Percentiles rank a stretch among this genome's conserved stretches.
phyloP scores from a whole-genome alignment of 2,797 vertebrate genomes.

The Anableps anableps region DNA sequence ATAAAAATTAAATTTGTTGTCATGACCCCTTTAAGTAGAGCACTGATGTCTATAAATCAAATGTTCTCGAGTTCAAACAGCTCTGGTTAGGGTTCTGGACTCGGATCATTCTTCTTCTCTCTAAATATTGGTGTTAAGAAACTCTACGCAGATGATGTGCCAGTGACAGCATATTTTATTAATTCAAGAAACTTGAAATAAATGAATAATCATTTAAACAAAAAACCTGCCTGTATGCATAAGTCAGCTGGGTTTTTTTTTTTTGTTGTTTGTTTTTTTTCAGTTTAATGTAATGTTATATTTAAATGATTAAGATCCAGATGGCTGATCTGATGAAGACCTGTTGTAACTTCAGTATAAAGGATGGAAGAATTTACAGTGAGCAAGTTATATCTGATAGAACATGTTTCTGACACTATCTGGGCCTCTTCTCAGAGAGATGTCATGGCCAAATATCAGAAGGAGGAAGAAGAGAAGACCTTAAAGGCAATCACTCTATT shows the following conservation, averaged over 20 bases:
- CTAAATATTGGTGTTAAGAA: background rate
- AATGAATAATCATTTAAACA: background rate
- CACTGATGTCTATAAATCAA: no score
- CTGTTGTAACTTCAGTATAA: background rate
- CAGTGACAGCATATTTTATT: background rate
- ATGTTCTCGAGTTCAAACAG: background rate
- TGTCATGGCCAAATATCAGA: slow-evolving; percentile 87
- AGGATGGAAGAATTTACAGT: background rate
- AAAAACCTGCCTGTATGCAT: background rate
- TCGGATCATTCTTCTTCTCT: background rate
- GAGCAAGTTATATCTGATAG: background rate
- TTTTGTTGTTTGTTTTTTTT: background rate
- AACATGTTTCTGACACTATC: background rate
- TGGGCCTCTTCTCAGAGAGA: slow-evolving; percentile 80
- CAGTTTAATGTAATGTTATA: background rate
- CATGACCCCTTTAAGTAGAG: no score
- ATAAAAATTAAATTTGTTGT: no score
- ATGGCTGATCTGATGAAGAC: background rate
- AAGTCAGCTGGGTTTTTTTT: background rate
- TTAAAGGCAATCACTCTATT: slow-evolving; percentile 92
- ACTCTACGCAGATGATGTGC: background rate
- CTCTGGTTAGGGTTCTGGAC: background rate
- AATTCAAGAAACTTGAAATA: background rate
- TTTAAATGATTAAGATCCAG: background rate
- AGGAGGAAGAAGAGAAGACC: slow-evolving; percentile 91